These are phyloP conservation scores for Dipodomys ordii DNA, from an alignment of 2,113 vertebrate species.

Conservation along the genomic window DNA sequence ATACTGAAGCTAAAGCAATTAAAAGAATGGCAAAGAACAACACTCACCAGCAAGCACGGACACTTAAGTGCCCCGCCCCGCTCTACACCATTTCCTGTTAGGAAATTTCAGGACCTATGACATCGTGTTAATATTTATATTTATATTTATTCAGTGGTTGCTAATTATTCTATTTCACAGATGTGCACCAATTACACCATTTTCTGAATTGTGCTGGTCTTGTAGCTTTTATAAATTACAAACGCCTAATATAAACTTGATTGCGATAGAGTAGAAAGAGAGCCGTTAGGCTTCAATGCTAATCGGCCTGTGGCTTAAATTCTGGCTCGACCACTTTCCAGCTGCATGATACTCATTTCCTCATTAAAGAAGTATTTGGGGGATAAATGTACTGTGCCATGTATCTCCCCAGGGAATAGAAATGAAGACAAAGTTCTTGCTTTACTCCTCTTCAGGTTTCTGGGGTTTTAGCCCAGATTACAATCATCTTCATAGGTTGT, in stretches of 20 bases:
- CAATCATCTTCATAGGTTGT: neutral
- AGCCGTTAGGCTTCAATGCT: neutral
- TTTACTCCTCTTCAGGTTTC: neutral
- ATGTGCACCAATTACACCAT: conserved; percentile 61
- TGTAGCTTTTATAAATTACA: conserved; percentile 64
- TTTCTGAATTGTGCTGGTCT: conserved; percentile 67
- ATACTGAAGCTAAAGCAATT: neutral
- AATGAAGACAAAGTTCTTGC: neutral
- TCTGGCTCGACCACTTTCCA: neutral
- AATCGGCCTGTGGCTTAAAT: conserved; percentile 33
- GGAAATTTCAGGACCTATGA: conserved; percentile 50
- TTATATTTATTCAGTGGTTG: conserved; percentile 57
- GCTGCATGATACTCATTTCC: neutral
- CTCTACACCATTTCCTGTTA: conserved; percentile 14
- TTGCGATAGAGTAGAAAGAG: neutral
- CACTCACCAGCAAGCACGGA: neutral
- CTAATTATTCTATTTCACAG: conserved; percentile 75
- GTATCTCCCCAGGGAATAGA: neutral
- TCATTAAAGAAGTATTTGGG: neutral
- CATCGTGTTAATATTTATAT: conserved; percentile 65
- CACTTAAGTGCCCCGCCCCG: neutral
- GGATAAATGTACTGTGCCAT: neutral
- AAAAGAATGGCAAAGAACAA: neutral
- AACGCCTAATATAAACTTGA: conserved; percentile 65
- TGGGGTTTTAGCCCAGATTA: neutral